Percentiles rank a stretch among this genome's conserved stretches.
phyloP scores from a whole-genome alignment of 2,797 vertebrate species.

The Centroberyx gerrardi region DNA sequence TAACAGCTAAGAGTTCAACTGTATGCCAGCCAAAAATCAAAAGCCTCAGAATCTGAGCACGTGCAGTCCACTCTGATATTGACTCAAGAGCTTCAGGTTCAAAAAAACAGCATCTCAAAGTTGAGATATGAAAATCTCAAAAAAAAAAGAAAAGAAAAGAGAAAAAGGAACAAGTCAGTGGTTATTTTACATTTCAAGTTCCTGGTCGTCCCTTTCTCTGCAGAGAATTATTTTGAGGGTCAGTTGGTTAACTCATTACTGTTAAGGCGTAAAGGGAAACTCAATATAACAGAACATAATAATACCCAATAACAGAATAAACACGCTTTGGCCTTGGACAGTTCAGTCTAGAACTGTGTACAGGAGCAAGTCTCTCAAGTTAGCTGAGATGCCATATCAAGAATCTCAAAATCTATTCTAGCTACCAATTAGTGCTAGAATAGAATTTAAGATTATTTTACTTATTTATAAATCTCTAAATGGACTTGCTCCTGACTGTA shows the following conservation, averaged over 20 bases:
- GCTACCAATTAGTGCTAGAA: no score
- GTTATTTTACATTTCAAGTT: background rate
- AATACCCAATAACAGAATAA: background rate
- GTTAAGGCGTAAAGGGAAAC: background rate
- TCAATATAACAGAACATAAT: no score
- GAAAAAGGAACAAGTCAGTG: background rate
- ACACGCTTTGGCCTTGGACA: background rate
- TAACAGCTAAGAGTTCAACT: constrained; percentile 60
- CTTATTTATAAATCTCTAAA: no score
- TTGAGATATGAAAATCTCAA: constrained; percentile 2
- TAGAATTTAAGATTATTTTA: no score
- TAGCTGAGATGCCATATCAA: constrained; percentile 9
- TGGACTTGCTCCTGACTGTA: no score
- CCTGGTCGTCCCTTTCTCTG: background rate
- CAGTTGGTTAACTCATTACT: no score
- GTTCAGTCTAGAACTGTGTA: background rate
- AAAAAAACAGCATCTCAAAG: constrained; percentile 30
- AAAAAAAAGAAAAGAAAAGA: background rate
- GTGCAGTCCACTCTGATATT: constrained; percentile 42
- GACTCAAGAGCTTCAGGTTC: constrained; percentile 20
- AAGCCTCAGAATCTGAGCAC: constrained; percentile 46
- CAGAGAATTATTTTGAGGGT: no score
- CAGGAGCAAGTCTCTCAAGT: background rate
- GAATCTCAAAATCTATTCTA: no score
- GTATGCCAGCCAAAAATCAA: constrained; percentile 61